These are phyloP conservation scores for Tholera decimalis DNA, from an alignment of 2,888 invertebrate species.

Conservation along the genomic window DNA sequence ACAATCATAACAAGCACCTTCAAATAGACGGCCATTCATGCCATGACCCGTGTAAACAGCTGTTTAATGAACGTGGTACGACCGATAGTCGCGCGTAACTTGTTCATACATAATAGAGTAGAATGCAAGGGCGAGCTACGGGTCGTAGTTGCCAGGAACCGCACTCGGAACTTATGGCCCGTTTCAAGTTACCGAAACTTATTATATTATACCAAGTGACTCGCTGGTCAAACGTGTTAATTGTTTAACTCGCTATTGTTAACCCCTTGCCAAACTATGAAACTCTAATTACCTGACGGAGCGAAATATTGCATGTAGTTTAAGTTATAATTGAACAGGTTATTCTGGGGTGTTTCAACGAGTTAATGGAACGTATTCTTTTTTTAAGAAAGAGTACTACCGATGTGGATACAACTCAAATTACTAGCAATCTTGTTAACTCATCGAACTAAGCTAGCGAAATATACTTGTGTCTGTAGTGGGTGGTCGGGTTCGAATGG, in stretches of 20 bases:
- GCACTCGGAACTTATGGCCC: not conserved
- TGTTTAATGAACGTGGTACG: constrained; percentile 6
- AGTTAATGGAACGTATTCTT: not conserved
- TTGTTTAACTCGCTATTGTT: constrained; percentile 5
- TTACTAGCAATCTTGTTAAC: too few species aligned
- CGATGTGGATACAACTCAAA: too few species aligned
- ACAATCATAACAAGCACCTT: not conserved
- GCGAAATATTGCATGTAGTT: not conserved
- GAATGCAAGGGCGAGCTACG: not conserved
- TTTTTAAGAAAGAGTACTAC: too few species aligned
- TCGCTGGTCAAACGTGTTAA: constrained; percentile 7
- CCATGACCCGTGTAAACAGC: not conserved
- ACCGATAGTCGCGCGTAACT: not conserved
- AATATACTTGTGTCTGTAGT: too few species aligned
- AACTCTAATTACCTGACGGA: constrained; percentile 1
- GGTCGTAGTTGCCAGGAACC: not conserved
- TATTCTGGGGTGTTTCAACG: not conserved
- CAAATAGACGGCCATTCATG: constrained; percentile 3
- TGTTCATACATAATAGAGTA: constrained; percentile 3
- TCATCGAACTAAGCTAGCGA: too few species aligned
- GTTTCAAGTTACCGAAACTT: constrained; percentile 11
- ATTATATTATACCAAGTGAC: not conserved
- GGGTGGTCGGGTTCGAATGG: too few species aligned
- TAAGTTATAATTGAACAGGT: not conserved
- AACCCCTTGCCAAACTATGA: constrained; percentile 3